Conservation (phyloP, 1,140 invertebrate species). For the Calycopis cecrops region DNA sequence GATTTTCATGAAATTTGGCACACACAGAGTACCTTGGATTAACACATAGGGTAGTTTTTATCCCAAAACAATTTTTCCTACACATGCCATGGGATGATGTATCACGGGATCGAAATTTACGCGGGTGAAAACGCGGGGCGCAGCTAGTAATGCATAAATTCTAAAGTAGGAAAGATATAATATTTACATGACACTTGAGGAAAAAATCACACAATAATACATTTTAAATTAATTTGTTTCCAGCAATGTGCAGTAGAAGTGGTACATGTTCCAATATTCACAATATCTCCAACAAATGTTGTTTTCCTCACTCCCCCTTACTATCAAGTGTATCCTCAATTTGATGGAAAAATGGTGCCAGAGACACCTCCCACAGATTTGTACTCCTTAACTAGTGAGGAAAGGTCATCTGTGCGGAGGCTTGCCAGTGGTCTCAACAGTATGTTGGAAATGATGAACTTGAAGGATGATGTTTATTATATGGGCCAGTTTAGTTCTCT, state of each 20-base stretch:
- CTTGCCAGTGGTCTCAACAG: constrained; percentile 77
- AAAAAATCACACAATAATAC: neutral
- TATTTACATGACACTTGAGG: too few species aligned
- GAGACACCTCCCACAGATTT: constrained; percentile 65
- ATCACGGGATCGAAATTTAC: too few species aligned
- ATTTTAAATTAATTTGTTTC: constrained; percentile 32
- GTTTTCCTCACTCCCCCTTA: constrained; percentile 81
- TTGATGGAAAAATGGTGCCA: constrained; percentile 61
- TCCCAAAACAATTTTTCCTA: too few species aligned
- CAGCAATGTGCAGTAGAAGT: constrained; percentile 77
- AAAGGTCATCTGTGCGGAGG: constrained; percentile 52
- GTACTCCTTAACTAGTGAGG: constrained; percentile 49
- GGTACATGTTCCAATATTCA: constrained; percentile 78
- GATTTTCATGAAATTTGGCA: too few species aligned
- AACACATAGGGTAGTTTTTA: too few species aligned
- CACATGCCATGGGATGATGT: too few species aligned
- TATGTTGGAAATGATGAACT: constrained; percentile 76
- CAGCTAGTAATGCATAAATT: too few species aligned
- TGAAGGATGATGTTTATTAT: constrained; percentile 80
- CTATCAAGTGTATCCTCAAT: constrained; percentile 76
- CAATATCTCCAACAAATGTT: constrained; percentile 75
- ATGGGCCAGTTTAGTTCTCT: constrained; percentile 79
- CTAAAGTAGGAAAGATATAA: too few species aligned
- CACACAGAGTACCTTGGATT: too few species aligned
- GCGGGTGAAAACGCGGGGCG: too few species aligned